A percentile compares a stretch with the other conserved stretches of the same genome.
Evolutionary conservation across 2,113 vertebrate genomes (phyloP).

Genomic region (Grammomys surdaster): DNA sequence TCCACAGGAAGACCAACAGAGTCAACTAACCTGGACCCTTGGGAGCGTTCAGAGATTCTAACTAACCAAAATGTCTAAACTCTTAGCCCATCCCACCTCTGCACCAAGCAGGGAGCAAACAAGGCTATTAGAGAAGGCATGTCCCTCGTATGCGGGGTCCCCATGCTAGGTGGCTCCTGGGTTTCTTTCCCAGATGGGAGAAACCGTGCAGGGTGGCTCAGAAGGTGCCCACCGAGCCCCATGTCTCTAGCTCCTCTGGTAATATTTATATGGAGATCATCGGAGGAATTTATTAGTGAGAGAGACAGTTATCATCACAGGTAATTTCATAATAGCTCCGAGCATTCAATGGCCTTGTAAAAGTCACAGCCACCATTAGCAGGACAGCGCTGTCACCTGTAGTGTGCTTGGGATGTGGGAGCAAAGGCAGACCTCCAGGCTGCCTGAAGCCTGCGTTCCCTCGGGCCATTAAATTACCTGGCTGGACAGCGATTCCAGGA

Average conservation of each 20-base stretch:
- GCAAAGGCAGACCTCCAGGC: not conserved
- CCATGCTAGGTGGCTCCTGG: fast-evolving
- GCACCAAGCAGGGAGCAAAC: not conserved
- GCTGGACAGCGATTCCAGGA: not conserved
- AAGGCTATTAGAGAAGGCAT: not conserved
- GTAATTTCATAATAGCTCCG: not conserved
- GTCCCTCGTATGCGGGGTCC: too few species aligned
- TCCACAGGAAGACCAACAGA: too few species aligned
- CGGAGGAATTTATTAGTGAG: not conserved
- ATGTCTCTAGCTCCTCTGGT: not conserved
- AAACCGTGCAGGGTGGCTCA: not conserved
- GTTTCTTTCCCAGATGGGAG: too few species aligned
- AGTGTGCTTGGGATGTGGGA: not conserved
- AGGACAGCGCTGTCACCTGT: not conserved
- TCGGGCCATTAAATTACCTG: not conserved
- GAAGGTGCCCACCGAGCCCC: not conserved
- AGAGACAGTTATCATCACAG: not conserved
- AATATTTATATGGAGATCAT: not conserved
- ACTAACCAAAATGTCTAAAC: not conserved
- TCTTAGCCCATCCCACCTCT: not conserved
- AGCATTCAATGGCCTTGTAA: not conserved
- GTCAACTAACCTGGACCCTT: too few species aligned
- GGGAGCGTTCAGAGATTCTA: too few species aligned
- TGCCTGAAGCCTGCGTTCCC: not conserved
- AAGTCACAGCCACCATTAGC: not conserved